Conservation (phyloP, 2,888 invertebrate species). For the Camponotus fellah region DNA sequence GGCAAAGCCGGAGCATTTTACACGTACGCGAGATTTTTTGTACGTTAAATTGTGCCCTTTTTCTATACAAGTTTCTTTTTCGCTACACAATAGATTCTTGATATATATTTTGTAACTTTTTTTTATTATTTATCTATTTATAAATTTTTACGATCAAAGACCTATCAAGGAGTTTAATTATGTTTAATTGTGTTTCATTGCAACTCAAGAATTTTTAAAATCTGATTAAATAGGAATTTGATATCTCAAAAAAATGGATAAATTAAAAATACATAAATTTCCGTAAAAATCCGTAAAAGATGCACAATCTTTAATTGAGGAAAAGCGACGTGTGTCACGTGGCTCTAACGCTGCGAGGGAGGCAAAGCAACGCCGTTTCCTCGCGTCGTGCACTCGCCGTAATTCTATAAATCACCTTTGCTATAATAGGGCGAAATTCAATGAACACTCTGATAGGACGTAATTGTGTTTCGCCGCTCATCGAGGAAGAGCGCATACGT, state of each 20-base stretch:
- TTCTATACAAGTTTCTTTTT: neutral
- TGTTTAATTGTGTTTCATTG: too few species aligned
- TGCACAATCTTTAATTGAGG: neutral
- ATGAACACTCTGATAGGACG: conserved; percentile 58
- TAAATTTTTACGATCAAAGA: neutral
- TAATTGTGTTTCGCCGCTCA: conserved; percentile 57
- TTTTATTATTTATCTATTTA: neutral
- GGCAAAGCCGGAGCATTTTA: neutral
- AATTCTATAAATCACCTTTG: conserved; percentile 55
- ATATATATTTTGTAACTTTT: neutral
- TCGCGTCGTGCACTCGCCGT: conserved; percentile 40
- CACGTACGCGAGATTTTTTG: neutral
- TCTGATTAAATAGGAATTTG: too few species aligned
- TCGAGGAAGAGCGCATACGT: conserved; percentile 53
- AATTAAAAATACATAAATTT: too few species aligned
- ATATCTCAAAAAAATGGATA: too few species aligned
- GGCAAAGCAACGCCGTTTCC: neutral
- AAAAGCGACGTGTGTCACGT: conserved; percentile 19
- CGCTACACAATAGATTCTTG: too few species aligned
- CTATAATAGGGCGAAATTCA: conserved; percentile 52
- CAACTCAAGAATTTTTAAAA: too few species aligned
- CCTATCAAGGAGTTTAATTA: too few species aligned
- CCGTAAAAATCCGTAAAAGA: too few species aligned
- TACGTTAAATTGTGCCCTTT: neutral
- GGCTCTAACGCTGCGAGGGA: conserved; percentile 6